Conservation (phyloP, 1,140 invertebrate species). For the Lepidurus apus region DNA sequence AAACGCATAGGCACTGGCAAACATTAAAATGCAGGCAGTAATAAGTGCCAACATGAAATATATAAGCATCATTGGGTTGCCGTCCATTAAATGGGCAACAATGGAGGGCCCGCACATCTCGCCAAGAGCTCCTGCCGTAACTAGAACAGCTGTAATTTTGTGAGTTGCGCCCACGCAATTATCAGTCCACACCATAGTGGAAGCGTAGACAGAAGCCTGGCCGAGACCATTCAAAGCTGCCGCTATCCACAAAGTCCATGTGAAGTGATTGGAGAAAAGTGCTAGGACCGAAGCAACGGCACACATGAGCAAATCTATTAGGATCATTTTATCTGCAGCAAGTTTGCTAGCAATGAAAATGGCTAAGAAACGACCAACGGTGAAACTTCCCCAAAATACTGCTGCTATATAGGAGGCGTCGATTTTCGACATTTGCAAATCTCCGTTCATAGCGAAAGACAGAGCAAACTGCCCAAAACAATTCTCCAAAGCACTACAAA, state of each 20-base stretch:
- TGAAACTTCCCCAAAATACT: constrained; percentile 50
- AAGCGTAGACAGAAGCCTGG: constrained; percentile 50
- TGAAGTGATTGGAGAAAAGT: constrained; percentile 29
- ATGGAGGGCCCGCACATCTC: constrained; percentile 47
- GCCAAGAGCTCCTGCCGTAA: constrained; percentile 48
- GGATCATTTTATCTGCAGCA: constrained; percentile 31
- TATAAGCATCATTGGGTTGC: not conserved
- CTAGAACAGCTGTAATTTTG: constrained; percentile 49
- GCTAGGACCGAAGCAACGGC: constrained; percentile 42
- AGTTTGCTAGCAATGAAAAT: constrained; percentile 47
- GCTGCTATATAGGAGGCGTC: constrained; percentile 46
- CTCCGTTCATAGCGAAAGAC: constrained; percentile 44
- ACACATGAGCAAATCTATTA: constrained; percentile 32
- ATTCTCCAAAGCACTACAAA: not conserved
- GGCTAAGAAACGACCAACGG: constrained; percentile 46
- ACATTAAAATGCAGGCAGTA: not conserved
- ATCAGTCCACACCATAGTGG: constrained; percentile 49
- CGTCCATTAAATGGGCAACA: constrained; percentile 36
- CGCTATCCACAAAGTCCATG: constrained; percentile 40
- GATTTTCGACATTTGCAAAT: constrained; percentile 41
- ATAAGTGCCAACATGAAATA: not conserved
- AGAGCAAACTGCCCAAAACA: constrained; percentile 47
- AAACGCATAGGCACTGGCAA: not conserved
- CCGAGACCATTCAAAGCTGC: constrained; percentile 46
- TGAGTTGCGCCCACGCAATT: constrained; percentile 49